Conservation (phyloP, 1,140 invertebrate genomes). For the Dreissena polymorpha region DNA sequence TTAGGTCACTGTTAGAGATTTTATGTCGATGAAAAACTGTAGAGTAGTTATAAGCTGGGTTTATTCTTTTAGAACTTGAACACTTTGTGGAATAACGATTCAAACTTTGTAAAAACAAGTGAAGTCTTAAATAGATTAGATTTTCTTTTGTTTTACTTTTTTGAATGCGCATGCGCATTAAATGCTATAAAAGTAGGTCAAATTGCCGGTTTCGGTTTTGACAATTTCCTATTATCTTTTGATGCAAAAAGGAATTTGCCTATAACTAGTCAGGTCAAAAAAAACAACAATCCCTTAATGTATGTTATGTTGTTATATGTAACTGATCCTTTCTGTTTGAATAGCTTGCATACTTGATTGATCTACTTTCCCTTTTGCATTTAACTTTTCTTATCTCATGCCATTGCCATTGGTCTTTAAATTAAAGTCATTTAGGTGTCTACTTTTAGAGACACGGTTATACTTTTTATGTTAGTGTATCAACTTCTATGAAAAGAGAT, state of each 20-base stretch:
- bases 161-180: slow-evolving; percentile 22
- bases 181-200: slow-evolving; percentile 17
- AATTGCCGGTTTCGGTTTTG: slow-evolving; percentile 24
- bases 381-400: too few relatives aligned
- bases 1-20: slow-evolving; percentile 3
- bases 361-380: too few relatives aligned
- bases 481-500: too few relatives aligned
- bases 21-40: not conserved
- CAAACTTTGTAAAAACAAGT: not conserved
- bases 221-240: not conserved
- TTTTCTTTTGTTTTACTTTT: not conserved
- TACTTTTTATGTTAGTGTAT: too few relatives aligned
- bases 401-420: too few relatives aligned
- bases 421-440: too few relatives aligned
- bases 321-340: not conserved
- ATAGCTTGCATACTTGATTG: not conserved
- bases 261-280: not conserved
- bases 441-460: too few relatives aligned
- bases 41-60: not conserved
- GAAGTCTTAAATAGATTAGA: not conserved
- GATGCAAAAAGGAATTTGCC: not conserved
- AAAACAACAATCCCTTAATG: not conserved
- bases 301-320: not conserved
- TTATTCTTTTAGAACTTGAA: not conserved
- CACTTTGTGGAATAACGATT: not conserved